Conservation (phyloP, 2,113 vertebrate genomes). For the Chloropsis hardwickii region DNA sequence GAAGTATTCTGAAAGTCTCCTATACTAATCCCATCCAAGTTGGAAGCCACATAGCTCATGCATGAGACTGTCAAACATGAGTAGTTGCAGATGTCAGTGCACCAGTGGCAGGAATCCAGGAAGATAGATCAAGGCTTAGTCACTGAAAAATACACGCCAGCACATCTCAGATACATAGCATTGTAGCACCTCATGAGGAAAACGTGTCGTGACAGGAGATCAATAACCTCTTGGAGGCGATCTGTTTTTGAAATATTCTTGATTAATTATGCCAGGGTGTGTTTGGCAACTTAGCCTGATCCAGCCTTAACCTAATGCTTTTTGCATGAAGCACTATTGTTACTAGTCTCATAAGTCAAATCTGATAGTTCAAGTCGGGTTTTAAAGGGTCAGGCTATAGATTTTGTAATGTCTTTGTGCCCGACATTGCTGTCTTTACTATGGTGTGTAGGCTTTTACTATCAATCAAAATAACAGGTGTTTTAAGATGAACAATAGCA, state of each 20-base stretch:
- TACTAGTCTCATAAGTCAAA: conserved; percentile 71
- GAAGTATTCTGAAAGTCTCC: conserved; percentile 61
- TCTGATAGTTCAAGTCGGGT: conserved; percentile 66
- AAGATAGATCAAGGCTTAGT: conserved; percentile 75
- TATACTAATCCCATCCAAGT: conserved; percentile 71
- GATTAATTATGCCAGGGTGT: conserved; percentile 74
- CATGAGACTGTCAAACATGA: conserved; percentile 75
- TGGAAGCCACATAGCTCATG: conserved; percentile 73
- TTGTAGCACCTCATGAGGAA: conserved; percentile 58
- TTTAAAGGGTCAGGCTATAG: conserved; percentile 71
- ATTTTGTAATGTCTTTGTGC: conserved; percentile 71
- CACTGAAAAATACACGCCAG: conserved; percentile 69
- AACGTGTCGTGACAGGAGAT: conserved; percentile 73
- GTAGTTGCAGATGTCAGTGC: conserved; percentile 79
- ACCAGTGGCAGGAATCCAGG: conserved; percentile 68
- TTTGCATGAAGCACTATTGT: conserved; percentile 73
- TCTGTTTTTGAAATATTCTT: conserved; percentile 74
- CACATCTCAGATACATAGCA: conserved; percentile 57
- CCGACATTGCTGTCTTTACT: conserved; percentile 61
- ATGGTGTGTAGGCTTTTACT: conserved; percentile 56
- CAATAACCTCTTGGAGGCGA: conserved; percentile 71
- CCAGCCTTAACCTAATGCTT: conserved; percentile 76
- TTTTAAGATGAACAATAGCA: conserved; percentile 66
- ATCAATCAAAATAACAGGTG: conserved; percentile 72
- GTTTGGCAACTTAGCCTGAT: conserved; percentile 66